Conservation (phyloP, 1,140 invertebrate species). For the Drosophila repletoides region DNA sequence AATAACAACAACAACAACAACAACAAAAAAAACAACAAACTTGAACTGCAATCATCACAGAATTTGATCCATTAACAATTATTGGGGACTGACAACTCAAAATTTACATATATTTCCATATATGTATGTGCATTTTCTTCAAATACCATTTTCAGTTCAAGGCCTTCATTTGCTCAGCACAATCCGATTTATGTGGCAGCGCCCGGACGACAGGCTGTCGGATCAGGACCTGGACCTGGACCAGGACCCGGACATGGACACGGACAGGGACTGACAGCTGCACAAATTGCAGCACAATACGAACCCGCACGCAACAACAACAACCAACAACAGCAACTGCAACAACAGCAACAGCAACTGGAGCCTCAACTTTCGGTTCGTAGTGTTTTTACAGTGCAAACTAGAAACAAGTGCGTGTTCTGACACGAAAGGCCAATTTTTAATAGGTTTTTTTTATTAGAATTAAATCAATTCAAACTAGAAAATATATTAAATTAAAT, state of each 20-base stretch:
- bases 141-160: conserved; percentile 47
- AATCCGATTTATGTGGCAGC: conserved; percentile 67
- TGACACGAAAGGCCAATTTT: no score
- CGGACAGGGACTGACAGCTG: conserved; percentile 47
- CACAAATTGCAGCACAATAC: conserved; percentile 79
- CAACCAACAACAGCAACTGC: conserved; percentile 48
- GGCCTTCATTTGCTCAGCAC: conserved; percentile 58
- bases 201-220: conserved; percentile 34
- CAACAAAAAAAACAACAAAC: no score
- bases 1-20: no score
- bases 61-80: not conserved
- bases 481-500: no score
- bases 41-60: not conserved
- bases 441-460: no score
- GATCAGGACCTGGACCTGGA: conserved; percentile 11
- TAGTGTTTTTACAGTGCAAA: conserved; percentile 23
- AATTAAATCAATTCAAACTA: no score
- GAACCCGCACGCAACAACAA: conserved; percentile 70
- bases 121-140: no score
- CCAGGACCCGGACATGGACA: not conserved
- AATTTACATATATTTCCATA: conserved; percentile 24
- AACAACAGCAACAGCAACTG: conserved; percentile 46
- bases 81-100: not conserved
- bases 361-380: conserved; percentile 68
- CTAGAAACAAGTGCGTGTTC: not conserved